Percentiles rank a stretch among this genome's conserved stretches.
These are phyloP conservation scores for Chelonoidis abingdonii DNA, from an alignment of 2,113 vertebrate genomes.

Conservation along the genomic window DNA sequence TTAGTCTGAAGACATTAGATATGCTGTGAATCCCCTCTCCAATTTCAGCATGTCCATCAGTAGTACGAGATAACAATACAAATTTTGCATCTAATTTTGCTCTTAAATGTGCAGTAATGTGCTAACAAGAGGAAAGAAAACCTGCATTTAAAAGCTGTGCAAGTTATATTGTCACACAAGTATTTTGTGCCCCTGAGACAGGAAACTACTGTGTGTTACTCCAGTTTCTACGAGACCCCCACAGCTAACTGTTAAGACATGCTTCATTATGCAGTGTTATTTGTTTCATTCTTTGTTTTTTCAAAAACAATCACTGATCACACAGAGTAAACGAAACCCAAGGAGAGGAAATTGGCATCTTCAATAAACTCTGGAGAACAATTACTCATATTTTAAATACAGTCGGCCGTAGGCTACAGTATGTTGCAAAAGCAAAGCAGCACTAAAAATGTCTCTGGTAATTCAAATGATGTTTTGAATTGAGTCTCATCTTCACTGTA, in stretches of 20 bases:
- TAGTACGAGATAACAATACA: background rate
- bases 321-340: background rate
- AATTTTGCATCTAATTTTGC: fast-evolving
- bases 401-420: background rate
- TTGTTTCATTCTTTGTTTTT: background rate
- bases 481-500: fast-evolving
- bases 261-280: background rate
- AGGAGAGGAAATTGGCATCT: background rate
- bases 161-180: fast-evolving
- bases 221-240: background rate
- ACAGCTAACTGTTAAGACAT: fast-evolving
- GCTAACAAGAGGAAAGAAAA: fast-evolving
- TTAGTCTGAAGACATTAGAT: fast-evolving
- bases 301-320: fast-evolving
- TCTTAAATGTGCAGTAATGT: fast-evolving
- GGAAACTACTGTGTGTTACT: fast-evolving
- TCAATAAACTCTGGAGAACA: background rate
- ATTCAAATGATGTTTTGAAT: background rate
- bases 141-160: fast-evolving
- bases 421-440: fast-evolving
- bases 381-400: background rate
- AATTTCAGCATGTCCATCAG: fast-evolving
- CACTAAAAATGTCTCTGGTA: fast-evolving
- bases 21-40: fast-evolving
- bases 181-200: fast-evolving